Conservation (phyloP, 2,888 invertebrate species). For the Elaeidobius kamerunicus region DNA sequence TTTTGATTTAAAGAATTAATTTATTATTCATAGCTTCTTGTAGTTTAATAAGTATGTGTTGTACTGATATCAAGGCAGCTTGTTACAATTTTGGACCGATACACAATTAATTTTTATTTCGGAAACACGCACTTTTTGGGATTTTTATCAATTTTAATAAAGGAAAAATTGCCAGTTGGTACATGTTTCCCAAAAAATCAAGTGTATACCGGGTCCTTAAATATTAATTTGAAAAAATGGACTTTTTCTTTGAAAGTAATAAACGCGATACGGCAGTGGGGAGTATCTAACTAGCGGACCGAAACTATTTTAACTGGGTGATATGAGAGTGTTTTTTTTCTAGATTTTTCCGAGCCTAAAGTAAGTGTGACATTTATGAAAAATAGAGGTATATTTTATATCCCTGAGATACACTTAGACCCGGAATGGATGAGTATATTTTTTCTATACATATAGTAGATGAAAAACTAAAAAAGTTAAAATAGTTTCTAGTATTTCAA, state of each 20-base stretch:
- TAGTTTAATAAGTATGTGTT: conserved; percentile 40
- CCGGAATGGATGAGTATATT: conserved; percentile 20
- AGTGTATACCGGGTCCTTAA: conserved; percentile 34
- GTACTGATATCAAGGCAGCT: conserved; percentile 53
- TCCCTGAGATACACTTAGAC: conserved; percentile 31
- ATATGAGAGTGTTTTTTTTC: background rate
- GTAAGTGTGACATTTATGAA: conserved; percentile 26
- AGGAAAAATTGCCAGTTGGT: too few relatives aligned
- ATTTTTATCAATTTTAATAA: too few relatives aligned
- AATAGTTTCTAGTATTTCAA: background rate
- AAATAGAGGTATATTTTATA: conserved; percentile 27
- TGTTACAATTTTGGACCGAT: conserved; percentile 39
- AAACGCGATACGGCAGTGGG: conserved; percentile 21
- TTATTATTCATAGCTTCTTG: conserved; percentile 22
- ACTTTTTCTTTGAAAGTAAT: conserved; percentile 32
- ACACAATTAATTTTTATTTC: background rate
- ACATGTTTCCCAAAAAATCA: background rate
- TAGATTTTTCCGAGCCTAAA: conserved; percentile 30
- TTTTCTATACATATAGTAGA: conserved; percentile 4
- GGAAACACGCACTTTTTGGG: background rate
- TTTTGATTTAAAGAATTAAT: conserved; percentile 13
- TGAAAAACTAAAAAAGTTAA: too few relatives aligned
- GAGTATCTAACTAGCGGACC: conserved; percentile 4
- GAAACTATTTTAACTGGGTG: conserved; percentile 16
- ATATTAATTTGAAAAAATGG: conserved; percentile 36